These are phyloP conservation scores for Nymphalis urticae DNA, from an alignment of 2,888 invertebrate genomes.

Conservation along the genomic window DNA sequence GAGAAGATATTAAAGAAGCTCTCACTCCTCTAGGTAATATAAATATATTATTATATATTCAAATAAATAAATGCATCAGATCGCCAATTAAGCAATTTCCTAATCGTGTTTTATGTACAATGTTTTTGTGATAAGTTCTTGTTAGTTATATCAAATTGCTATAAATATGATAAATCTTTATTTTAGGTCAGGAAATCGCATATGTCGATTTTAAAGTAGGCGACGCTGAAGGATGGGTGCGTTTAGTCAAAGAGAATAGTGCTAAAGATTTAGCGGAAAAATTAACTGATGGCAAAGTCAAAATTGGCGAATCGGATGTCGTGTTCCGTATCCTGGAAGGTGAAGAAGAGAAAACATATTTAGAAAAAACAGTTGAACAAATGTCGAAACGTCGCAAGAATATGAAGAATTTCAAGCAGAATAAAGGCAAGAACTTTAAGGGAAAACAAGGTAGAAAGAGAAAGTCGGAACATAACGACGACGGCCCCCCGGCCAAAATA, in stretches of 20 bases:
- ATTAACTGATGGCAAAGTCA: constrained; percentile 83
- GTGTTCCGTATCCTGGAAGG: constrained; percentile 83
- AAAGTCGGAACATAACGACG: constrained; percentile 55
- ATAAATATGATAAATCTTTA: neutral
- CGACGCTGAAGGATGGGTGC: constrained; percentile 86
- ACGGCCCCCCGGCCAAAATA: constrained; percentile 58
- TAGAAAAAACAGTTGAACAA: constrained; percentile 83
- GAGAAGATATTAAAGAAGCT: constrained; percentile 88
- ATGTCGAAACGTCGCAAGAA: constrained; percentile 81
- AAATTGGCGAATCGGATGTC: constrained; percentile 76
- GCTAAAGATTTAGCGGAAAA: constrained; percentile 85
- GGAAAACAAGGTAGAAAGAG: constrained; percentile 62
- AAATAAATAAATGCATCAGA: too few relatives aligned
- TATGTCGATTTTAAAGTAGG: constrained; percentile 90
- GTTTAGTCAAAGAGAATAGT: constrained; percentile 85
- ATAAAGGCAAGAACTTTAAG: constrained; percentile 59
- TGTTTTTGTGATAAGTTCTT: too few relatives aligned
- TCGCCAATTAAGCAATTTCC: too few relatives aligned
- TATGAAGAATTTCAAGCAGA: constrained; percentile 62
- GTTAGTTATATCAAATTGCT: too few relatives aligned
- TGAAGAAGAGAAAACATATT: constrained; percentile 86
- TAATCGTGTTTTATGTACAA: too few relatives aligned
- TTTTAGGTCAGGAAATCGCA: constrained; percentile 80
- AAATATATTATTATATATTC: neutral
- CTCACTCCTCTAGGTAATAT: constrained; percentile 78